A percentile compares a stretch with the other conserved stretches of the same genome.
phyloP scores from a whole-genome alignment of 2,113 vertebrate genomes.

The Ursus arctos region DNA sequence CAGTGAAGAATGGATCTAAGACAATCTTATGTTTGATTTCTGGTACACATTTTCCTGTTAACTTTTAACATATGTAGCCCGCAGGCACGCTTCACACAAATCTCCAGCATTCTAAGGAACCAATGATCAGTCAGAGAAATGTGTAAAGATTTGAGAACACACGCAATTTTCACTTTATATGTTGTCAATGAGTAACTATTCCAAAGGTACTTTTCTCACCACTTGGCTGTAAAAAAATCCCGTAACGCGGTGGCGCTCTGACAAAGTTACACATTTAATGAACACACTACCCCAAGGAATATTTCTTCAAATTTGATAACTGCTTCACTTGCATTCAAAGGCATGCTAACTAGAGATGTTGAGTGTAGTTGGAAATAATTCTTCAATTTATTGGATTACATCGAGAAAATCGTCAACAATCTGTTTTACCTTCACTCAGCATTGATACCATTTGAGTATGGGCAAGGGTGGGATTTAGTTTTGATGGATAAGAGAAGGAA shows the following conservation, averaged over 20 bases:
- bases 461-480: background rate
- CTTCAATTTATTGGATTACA: background rate
- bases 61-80: slow-evolving; percentile 93
- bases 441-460: background rate
- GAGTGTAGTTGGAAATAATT: slow-evolving; percentile 53
- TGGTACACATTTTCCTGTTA: slow-evolving; percentile 90
- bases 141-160: slow-evolving; percentile 91
- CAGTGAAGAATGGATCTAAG: slow-evolving; percentile 75
- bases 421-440: background rate
- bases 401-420: background rate
- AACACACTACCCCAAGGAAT: slow-evolving; percentile 87
- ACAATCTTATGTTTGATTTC: slow-evolving; percentile 86
- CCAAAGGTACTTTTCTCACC: slow-evolving; percentile 89
- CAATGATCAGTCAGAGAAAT: slow-evolving; percentile 89
- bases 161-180: slow-evolving; percentile 91
- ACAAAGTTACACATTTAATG: slow-evolving; percentile 94
- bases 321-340: slow-evolving; percentile 69
- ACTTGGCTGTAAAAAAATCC: slow-evolving; percentile 79
- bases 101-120: slow-evolving; percentile 90
- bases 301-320: slow-evolving; percentile 85
- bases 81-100: slow-evolving; percentile 91
- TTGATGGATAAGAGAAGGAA: background rate
- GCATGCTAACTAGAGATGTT: slow-evolving; percentile 68
- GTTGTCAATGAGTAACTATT: slow-evolving; percentile 88
- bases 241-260: slow-evolving; percentile 77